Evolutionary conservation across 2,113 vertebrate species (phyloP), one percentile per base, ranked within the genome.

Genomic region (Aepyceros melampus): DNA sequence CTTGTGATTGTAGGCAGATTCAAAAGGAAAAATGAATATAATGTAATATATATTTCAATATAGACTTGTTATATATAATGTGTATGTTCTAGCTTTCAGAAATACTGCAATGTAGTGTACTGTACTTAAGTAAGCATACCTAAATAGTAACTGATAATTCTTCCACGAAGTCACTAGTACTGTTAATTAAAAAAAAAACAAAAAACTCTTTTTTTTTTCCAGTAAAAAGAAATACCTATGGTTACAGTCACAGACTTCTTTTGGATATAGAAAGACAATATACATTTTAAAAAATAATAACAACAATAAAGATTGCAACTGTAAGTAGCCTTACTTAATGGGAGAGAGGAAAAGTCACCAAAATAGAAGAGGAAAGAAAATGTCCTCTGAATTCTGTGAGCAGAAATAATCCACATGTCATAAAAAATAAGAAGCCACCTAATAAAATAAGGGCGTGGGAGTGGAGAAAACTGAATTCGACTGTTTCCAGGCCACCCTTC

Each of bases 61-160:
- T 97, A 99, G 98, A 99, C 98, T 98, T 98, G 98, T 98, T 98
- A 98, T 98, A 99, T 99, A 99, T 99, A 98, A 98, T 98, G 98
- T 98, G 98, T 99, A 98, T 98, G 98, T 98, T 98, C 98, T 99
- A 98, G 98, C 94, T 99, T 99, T 99, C 98, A 99, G 98, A 99
- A 99, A 99, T 99, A 99, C 98, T 99, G 99, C 98, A 98, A 97
- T 98, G 99, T 99, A 99, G 98, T 99, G 99, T 99, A 98, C 91
- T 99, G 98, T 98, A 99, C 96, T 99, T 98, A 99, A 98, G 98
- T 99, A 99, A 99, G 98, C 98, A 98, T 98, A 99, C 93, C 98
- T 99, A 99, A 99, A 99, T 98, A 98, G 98, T 97, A 99, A 99
- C 98, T 99, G 98, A 98, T 98, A 97, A 97, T 98, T 99, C 97